phyloP scores from a whole-genome alignment of 2,797 vertebrate genomes.

The Tragopan temminckii region DNA sequence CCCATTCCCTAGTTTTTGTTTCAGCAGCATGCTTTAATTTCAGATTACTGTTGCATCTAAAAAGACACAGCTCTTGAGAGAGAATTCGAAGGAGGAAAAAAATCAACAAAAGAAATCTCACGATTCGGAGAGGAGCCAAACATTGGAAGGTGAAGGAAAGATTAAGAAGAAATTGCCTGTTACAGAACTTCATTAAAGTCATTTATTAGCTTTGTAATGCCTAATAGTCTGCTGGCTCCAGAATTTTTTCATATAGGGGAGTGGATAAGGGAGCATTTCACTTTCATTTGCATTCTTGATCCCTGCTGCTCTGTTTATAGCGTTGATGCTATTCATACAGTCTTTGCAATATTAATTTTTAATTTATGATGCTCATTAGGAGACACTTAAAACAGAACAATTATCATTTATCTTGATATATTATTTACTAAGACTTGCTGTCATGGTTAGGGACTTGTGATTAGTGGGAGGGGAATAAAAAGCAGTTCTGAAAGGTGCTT shows the following conservation, averaged over 20 bases:
- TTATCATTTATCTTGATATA: conserved; percentile 99
- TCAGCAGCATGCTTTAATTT: conserved; percentile 46
- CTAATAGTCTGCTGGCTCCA: conserved; percentile 67
- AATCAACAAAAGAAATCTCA: background rate
- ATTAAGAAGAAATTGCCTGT: conserved; percentile 65
- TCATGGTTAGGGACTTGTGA: conserved; percentile 87
- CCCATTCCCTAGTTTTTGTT: conserved; percentile 13
- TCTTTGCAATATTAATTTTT: conserved; percentile 94
- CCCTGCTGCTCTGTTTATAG: conserved; percentile 88
- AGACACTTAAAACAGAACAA: conserved; percentile 93
- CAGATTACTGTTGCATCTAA: conserved; percentile 18
- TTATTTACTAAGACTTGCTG: conserved; percentile 98
- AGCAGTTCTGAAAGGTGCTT: conserved; percentile 74
- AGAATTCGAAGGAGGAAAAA: background rate
- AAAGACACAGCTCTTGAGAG: conserved; percentile 10
- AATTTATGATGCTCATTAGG: conserved; percentile 99
- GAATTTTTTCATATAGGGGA: conserved; percentile 58
- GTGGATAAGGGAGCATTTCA: conserved; percentile 70
- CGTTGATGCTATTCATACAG: conserved; percentile 88
- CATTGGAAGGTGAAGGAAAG: conserved; percentile 48
- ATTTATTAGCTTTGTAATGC: conserved; percentile 74
- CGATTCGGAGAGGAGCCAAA: conserved; percentile 29
- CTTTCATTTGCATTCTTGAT: conserved; percentile 85
- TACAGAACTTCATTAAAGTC: conserved; percentile 69
- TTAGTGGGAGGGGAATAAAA: conserved; percentile 80